Evolutionary conservation across 2,888 invertebrate species (phyloP).

Genomic region (Pristionchus fissidentatus): DNA sequence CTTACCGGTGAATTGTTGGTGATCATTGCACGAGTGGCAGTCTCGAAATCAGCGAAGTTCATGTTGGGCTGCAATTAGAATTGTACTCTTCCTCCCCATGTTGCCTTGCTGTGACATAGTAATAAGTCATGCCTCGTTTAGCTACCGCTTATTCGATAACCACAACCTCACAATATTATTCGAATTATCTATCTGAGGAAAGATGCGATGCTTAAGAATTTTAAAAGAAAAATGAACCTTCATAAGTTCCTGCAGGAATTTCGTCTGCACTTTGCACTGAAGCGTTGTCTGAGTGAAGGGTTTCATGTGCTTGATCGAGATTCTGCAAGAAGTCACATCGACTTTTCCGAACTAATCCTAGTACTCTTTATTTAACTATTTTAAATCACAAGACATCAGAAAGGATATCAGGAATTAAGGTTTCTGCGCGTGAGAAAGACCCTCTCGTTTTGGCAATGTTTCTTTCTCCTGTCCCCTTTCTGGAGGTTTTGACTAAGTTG

Average conservation of each 20-base stretch:
- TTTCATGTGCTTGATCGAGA: conserved; percentile 74
- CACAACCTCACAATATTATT: background rate
- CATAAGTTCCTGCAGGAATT: conserved; percentile 71
- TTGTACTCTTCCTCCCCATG: too few species aligned
- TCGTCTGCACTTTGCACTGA: conserved; percentile 73
- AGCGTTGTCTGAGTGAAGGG: conserved; percentile 74
- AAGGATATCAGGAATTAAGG: too few species aligned
- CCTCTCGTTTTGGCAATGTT: too few species aligned
- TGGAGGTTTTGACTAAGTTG: too few species aligned
- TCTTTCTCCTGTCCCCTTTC: too few species aligned
- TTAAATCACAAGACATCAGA: too few species aligned
- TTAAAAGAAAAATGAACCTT: conserved; percentile 57
- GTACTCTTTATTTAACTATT: too few species aligned
- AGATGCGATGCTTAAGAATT: background rate
- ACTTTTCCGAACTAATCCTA: too few species aligned
- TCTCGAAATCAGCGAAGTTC: conserved; percentile 45
- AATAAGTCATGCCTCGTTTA: too few species aligned
- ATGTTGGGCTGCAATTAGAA: conserved; percentile 35
- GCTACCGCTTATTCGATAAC: background rate
- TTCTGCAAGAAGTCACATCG: conserved; percentile 56
- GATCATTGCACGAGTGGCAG: conserved; percentile 15
- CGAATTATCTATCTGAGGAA: background rate
- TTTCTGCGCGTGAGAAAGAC: too few species aligned
- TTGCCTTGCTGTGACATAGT: too few species aligned
- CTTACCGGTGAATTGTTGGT: conserved; percentile 13